Evolutionary conservation across 2,113 vertebrate species (phyloP).

Genomic region (Monarcha castaneiventris): DNA sequence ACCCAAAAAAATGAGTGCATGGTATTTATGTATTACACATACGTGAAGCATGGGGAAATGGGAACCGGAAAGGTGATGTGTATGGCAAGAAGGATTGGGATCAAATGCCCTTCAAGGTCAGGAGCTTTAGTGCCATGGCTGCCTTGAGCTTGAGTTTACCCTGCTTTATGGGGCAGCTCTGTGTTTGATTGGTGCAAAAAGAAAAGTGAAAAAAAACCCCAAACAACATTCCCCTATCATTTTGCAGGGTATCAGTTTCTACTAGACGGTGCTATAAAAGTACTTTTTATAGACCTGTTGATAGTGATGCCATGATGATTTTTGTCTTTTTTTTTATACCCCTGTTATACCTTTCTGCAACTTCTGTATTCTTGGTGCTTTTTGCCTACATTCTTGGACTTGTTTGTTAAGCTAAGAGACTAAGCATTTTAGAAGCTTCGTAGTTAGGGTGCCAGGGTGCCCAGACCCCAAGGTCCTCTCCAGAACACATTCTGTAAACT

Average conservation of each 20-base stretch:
- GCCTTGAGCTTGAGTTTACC: not conserved
- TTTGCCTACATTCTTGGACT: too few relatives aligned
- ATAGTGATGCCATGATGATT: too few relatives aligned
- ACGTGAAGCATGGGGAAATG: not conserved
- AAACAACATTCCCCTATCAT: not conserved
- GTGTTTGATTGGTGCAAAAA: not conserved
- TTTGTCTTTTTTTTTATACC: too few relatives aligned
- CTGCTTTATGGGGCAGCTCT: not conserved
- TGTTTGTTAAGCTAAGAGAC: too few relatives aligned
- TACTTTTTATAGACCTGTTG: constrained; percentile 1
- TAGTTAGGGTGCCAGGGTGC: too few relatives aligned
- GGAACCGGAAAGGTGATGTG: not conserved
- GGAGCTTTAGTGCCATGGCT: not conserved
- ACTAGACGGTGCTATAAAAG: not conserved
- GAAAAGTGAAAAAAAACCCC: fast-evolving
- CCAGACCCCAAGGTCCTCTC: too few relatives aligned
- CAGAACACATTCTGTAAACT: too few relatives aligned
- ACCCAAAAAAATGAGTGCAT: not conserved
- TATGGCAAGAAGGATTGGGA: not conserved
- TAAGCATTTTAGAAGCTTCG: too few relatives aligned
- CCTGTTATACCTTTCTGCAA: too few relatives aligned
- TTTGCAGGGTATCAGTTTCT: not conserved
- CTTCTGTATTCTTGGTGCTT: too few relatives aligned
- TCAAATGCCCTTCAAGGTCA: not conserved
- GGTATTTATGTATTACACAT: not conserved